phyloP scores from a whole-genome alignment of 2,888 invertebrate species.

The Amiota minor region DNA sequence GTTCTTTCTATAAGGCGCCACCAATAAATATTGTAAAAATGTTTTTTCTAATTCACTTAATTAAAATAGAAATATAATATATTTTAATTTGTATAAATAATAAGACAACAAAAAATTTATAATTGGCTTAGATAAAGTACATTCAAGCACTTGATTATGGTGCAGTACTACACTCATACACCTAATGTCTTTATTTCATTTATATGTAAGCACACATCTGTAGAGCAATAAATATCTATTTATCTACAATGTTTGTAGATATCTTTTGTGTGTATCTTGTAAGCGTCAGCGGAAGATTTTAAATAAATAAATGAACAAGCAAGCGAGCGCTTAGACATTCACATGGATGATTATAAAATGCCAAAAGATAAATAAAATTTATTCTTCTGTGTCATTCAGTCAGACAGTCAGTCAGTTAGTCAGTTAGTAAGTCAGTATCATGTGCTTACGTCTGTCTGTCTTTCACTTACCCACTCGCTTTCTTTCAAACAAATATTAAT shows the following conservation, averaged over 20 bases:
- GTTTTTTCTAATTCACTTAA: conserved; percentile 45
- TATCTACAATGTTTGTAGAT: not conserved
- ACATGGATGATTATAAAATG: not conserved
- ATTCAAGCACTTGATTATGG: not conserved
- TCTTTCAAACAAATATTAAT: conserved; percentile 48
- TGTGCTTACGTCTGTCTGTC: conserved; percentile 9
- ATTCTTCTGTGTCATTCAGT: not conserved
- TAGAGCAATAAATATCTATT: too few species aligned
- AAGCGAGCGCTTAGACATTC: not conserved
- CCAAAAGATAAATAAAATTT: conserved; percentile 7
- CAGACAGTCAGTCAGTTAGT: conserved; percentile 11
- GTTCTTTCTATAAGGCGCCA: conserved; percentile 18
- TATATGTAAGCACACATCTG: too few species aligned
- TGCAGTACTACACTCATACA: not conserved
- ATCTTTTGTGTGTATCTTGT: conserved; percentile 6
- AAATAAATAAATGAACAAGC: conserved; percentile 12
- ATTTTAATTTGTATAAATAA: too few species aligned
- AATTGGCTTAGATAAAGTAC: conserved; percentile 45
- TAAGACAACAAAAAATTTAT: conserved; percentile 26
- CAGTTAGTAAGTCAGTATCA: not conserved
- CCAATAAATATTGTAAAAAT: conserved; percentile 37
- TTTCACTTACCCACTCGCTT: conserved; percentile 5
- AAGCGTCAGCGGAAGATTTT: conserved; percentile 26
- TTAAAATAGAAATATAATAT: conserved; percentile 42
- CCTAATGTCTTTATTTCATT: not conserved